A percentile compares a stretch with the other conserved stretches of the same genome.
Conservation (phyloP, 92 coral and sea anemone genomes). For the Actinostola sp. region DNA sequence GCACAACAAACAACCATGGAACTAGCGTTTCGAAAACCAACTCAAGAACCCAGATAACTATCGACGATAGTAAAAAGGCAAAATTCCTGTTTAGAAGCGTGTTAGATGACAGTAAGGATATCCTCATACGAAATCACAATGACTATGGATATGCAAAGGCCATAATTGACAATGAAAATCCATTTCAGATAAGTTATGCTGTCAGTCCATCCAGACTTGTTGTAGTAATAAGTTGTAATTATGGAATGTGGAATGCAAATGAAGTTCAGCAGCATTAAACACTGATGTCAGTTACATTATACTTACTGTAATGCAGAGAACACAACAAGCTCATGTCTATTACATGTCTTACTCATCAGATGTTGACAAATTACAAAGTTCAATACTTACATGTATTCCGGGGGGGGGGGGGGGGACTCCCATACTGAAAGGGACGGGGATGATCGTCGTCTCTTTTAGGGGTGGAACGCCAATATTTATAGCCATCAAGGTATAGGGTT, state of each 20-base stretch:
- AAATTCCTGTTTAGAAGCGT: slow-evolving; percentile 11
- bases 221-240: slow-evolving; percentile 4
- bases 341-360: too few relatives aligned
- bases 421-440: too few relatives aligned
- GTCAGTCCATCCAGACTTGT: slow-evolving; percentile 23
- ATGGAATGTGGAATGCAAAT: slow-evolving; percentile 25
- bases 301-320: too few relatives aligned
- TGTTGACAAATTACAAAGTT: too few relatives aligned
- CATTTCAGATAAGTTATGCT: slow-evolving; percentile 7
- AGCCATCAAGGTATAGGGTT: too few relatives aligned
- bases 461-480: too few relatives aligned
- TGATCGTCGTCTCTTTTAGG: too few relatives aligned
- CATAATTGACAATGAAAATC: neutral
- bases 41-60: neutral
- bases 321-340: too few relatives aligned
- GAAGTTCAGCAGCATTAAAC: slow-evolving; percentile 22
- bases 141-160: slow-evolving; percentile 18
- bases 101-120: slow-evolving; percentile 3
- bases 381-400: too few relatives aligned
- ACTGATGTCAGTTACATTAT: too few relatives aligned
- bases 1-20: slow-evolving; percentile 19
- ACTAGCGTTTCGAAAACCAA: slow-evolving; percentile 8
- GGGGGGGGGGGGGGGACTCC: too few relatives aligned
- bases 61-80: slow-evolving; percentile 14
- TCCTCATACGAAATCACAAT: neutral